Conservation (phyloP, 2,888 invertebrate species). For the Hypsopygia costalis region DNA sequence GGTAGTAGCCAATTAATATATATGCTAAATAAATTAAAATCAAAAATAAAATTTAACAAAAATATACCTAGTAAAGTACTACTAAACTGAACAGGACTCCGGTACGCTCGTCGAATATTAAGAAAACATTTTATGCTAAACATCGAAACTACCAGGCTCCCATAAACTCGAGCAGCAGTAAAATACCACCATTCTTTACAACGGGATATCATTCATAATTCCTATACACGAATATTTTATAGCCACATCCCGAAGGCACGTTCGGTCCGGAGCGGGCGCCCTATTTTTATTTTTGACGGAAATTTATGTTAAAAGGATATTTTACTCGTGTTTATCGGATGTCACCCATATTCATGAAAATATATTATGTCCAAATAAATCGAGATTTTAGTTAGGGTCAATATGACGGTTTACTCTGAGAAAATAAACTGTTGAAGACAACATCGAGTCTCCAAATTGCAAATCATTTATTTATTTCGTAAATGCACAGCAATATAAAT, state of each 20-base stretch:
- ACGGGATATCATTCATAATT: constrained; percentile 15
- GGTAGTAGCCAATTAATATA: too few species aligned
- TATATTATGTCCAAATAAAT: neutral
- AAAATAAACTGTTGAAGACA: too few species aligned
- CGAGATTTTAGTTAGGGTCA: too few species aligned
- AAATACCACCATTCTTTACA: constrained; percentile 12
- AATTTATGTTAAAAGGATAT: constrained; percentile 46
- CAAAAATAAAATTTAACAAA: too few species aligned
- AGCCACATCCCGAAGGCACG: constrained; percentile 14
- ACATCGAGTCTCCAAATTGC: too few species aligned
- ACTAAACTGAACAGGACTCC: too few species aligned
- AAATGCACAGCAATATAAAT: too few species aligned
- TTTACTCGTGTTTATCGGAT: constrained; percentile 28
- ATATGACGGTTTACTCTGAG: too few species aligned
- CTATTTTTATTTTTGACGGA: constrained; percentile 31
- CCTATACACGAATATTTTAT: constrained; percentile 23
- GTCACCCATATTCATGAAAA: constrained; percentile 7
- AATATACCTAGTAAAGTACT: too few species aligned
- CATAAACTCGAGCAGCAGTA: constrained; percentile 18
- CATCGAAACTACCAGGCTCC: constrained; percentile 12
- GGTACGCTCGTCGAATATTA: neutral
- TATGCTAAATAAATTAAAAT: too few species aligned
- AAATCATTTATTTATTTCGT: too few species aligned
- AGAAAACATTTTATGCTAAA: constrained; percentile 6
- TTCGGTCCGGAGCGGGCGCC: constrained; percentile 13